Conservation (phyloP, 2,888 invertebrate genomes). For the Lasioglossum lativentre region DNA sequence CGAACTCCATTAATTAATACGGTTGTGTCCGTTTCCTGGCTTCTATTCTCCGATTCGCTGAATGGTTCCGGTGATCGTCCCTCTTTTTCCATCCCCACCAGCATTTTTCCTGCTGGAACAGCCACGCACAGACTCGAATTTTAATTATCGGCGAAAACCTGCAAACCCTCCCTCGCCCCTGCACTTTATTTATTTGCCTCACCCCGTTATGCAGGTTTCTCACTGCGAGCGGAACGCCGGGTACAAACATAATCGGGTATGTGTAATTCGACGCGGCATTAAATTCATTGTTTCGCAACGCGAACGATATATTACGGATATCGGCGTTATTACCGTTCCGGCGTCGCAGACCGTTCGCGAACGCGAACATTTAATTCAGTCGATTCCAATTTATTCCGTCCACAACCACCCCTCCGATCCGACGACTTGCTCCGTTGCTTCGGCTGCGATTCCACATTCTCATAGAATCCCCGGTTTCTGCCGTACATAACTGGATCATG, state of each 20-base stretch:
- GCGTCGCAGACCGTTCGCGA: neutral
- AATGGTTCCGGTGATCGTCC: neutral
- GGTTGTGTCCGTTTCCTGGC: conserved; percentile 32
- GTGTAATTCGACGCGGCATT: conserved; percentile 30
- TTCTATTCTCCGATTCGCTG: conserved; percentile 6
- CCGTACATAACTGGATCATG: neutral
- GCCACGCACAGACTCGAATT: neutral
- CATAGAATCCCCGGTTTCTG: neutral
- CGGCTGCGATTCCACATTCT: neutral
- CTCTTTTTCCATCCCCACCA: neutral
- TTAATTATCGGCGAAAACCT: conserved; percentile 18
- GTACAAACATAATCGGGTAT: conserved; percentile 23
- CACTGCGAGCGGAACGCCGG: neutral
- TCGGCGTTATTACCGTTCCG: neutral
- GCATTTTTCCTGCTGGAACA: neutral
- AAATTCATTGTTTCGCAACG: conserved; percentile 23
- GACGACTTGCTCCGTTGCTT: neutral
- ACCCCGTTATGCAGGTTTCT: neutral
- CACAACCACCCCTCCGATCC: neutral
- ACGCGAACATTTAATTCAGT: conserved; percentile 6
- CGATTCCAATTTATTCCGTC: conserved; percentile 12
- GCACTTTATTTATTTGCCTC: neutral
- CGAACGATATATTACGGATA: conserved; percentile 23
- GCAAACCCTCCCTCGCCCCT: neutral
- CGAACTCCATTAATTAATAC: conserved; percentile 68